These are phyloP conservation scores for Bellardia pandia DNA, from an alignment of 2,888 invertebrate genomes.

Conservation along the genomic window DNA sequence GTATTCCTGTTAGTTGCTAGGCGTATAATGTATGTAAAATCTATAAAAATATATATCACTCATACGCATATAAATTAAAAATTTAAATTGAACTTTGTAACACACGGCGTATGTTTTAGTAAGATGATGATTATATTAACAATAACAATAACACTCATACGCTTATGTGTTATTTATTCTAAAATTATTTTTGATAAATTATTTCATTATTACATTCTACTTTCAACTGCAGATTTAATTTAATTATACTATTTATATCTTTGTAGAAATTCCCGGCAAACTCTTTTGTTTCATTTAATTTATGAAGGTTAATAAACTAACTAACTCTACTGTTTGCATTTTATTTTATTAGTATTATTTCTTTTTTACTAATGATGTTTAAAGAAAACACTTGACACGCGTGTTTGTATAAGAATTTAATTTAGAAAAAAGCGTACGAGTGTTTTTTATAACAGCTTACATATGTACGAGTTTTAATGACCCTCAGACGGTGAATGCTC, in stretches of 20 bases:
- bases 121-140: background rate
- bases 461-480: constrained; percentile 3
- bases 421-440: constrained; percentile 5
- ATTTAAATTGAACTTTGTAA: constrained; percentile 8
- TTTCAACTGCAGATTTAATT: background rate
- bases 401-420: constrained; percentile 25
- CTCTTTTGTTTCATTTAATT: background rate
- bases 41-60: background rate
- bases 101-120: constrained; percentile 17
- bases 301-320: constrained; percentile 24
- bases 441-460: background rate
- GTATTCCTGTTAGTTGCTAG: background rate
- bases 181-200: background rate
- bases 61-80: constrained; percentile 28
- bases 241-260: background rate
- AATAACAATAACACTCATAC: constrained; percentile 45
- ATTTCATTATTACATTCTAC: background rate
- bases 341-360: constrained; percentile 17
- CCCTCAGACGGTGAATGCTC: constrained; percentile 1
- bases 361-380: constrained; percentile 9
- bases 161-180: background rate
- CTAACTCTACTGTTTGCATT: background rate
- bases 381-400: constrained; percentile 22
- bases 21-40: background rate
- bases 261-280: background rate